Conservation (phyloP, 2,113 vertebrate genomes). For the Solenodon paradoxus region DNA sequence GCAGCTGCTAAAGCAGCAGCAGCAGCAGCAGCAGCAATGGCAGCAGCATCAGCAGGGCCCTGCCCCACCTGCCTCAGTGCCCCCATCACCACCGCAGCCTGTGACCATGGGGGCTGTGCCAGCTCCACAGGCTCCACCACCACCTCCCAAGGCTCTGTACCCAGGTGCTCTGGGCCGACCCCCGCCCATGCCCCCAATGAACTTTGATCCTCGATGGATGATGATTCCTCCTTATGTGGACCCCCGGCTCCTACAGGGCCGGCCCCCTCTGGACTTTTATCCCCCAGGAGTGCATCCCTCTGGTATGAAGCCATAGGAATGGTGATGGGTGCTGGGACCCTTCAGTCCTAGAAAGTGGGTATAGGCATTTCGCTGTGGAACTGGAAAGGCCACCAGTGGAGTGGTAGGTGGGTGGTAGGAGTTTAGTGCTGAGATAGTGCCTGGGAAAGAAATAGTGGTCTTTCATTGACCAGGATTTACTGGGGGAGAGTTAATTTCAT, state of each 20-base stretch:
- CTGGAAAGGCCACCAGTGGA: not conserved
- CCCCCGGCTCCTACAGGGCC: slow-evolving; percentile 92
- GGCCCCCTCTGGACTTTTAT: slow-evolving; percentile 92
- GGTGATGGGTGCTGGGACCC: too few relatives aligned
- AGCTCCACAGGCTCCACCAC: slow-evolving; percentile 73
- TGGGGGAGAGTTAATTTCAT: not conserved
- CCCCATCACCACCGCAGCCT: slow-evolving; percentile 80
- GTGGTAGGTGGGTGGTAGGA: too few relatives aligned
- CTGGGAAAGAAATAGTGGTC: not conserved
- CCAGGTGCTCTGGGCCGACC: slow-evolving; percentile 89
- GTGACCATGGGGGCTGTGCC: slow-evolving; percentile 78
- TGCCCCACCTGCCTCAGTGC: slow-evolving; percentile 80
- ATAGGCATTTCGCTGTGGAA: not conserved
- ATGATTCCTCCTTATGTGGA: slow-evolving; percentile 95
- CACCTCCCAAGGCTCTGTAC: slow-evolving; percentile 84
- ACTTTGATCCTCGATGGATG: slow-evolving; percentile 96
- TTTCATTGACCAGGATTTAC: not conserved
- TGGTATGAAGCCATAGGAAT: slow-evolving; percentile 78
- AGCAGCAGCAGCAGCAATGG: slow-evolving; percentile 75
- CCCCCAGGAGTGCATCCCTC: slow-evolving; percentile 90
- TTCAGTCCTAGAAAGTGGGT: slow-evolving; percentile 51
- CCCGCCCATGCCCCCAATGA: slow-evolving; percentile 89
- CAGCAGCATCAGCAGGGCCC: slow-evolving; percentile 83
- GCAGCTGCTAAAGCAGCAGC: slow-evolving; percentile 91
- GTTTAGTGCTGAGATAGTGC: too few relatives aligned